Percentiles rank a stretch among this genome's conserved stretches.
Evolutionary conservation across 2,113 vertebrate genomes (phyloP).

Genomic region (Channa argus): DNA sequence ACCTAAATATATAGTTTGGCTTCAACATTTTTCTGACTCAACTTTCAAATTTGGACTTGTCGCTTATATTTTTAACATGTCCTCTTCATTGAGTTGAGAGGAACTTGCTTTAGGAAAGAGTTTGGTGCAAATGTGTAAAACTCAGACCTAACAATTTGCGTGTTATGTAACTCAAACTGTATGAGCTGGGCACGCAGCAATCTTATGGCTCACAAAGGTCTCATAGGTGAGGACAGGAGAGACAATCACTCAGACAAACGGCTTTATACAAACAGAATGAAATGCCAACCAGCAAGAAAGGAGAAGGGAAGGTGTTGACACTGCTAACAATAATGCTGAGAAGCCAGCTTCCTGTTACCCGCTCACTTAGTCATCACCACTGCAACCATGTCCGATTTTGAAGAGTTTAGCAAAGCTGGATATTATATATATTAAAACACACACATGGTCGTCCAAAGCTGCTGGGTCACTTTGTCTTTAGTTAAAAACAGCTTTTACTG

Average conservation of each 20-base stretch:
- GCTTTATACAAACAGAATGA: slow-evolving; percentile 37
- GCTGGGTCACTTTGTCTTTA: background rate
- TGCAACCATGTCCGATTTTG: slow-evolving; percentile 4
- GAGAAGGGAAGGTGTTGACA: slow-evolving; percentile 44
- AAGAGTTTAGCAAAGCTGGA: background rate
- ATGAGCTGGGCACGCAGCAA: slow-evolving; percentile 6
- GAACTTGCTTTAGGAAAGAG: background rate
- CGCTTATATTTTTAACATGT: slow-evolving; percentile 16
- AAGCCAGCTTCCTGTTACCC: slow-evolving; percentile 28
- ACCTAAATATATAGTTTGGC: slow-evolving; percentile 33
- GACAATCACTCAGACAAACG: slow-evolving; percentile 27
- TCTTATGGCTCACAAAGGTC: slow-evolving; percentile 24
- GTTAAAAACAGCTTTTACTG: background rate
- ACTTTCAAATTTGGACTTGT: slow-evolving; percentile 21
- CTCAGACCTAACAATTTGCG: background rate
- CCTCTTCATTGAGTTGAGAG: background rate
- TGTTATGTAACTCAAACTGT: slow-evolving; percentile 20
- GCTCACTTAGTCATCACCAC: slow-evolving; percentile 32
- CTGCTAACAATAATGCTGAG: slow-evolving; percentile 35
- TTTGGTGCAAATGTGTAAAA: slow-evolving; percentile 9
- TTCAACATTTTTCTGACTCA: slow-evolving; percentile 25
- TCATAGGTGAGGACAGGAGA: slow-evolving; percentile 23
- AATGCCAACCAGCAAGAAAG: slow-evolving; percentile 43
- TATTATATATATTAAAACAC: background rate
- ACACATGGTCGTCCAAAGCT: background rate